Base-by-base conservation (phyloP, 2,888 invertebrate species). In the Automeris io region DNA sequence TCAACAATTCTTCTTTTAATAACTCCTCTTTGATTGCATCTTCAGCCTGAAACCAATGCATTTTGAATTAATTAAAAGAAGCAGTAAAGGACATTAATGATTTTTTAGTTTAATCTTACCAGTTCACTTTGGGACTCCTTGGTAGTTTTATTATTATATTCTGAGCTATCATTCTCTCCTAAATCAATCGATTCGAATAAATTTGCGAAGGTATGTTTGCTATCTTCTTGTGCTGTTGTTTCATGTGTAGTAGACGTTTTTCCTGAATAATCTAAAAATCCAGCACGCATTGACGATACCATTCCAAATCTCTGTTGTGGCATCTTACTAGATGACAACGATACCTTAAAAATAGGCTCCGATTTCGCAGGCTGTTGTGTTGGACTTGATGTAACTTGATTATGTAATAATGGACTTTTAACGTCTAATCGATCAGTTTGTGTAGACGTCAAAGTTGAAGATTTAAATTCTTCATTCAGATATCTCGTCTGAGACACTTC, bases 1-100 rank as follows among this genome's bases (percentile, higher is more conserved):
- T 65, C 7, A 75, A 42, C 19, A 56, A 53, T 52, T 68, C 62
- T 54, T 79, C 77, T 54, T 62, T 69, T 36, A 82, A 42, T 35
- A 83, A 49, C 33, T 77, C 78, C 53, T 85, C 80, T 42, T 73
- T 70, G 11, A 78, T 66, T 34, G 67, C 71, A 44, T 82, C 81
- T 41, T 79, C 77, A 24, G 52, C 62, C 83, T 83, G 72, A n/a
- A 76, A 80, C 46, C 23, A 37, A 19, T 37, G 6, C n/a, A 22
- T 9, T 5, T 3, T n/a, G 5, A 9, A 6, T 3, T 9, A 11
- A 33, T n/a, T 9, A 25, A 2, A 25, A 13, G 9, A 16, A 21
- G 16, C 6, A n/a, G 6, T 9, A 33, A 24, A 19, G 5, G 12
- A 23, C 22, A 7, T 5, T 13, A 5, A 23, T n/a, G 3, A 34